Conservation (phyloP, 2,888 invertebrate species). For the Coelogynopora nodosa region DNA sequence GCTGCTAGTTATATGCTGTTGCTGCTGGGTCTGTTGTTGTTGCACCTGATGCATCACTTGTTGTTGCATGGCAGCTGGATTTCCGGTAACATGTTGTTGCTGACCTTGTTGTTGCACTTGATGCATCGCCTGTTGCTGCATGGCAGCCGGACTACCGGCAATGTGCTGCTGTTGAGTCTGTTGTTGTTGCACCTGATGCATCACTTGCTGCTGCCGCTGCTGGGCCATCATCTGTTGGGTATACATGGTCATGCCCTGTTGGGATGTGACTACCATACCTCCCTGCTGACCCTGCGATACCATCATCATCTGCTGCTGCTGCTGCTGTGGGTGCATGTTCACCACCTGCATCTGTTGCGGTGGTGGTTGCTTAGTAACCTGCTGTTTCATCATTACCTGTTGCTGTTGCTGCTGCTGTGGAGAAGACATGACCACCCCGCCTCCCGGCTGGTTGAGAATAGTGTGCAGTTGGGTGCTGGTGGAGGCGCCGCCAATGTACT, state of each 20-base stretch:
- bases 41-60: not conserved
- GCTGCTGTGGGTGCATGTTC: not conserved
- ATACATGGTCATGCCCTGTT: not conserved
- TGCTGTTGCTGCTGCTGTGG: not conserved
- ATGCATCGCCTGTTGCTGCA: not conserved
- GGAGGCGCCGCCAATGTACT: not conserved
- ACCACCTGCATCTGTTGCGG: not conserved
- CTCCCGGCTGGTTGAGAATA: not conserved
- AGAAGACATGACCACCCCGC: not conserved
- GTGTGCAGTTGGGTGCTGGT: not conserved
- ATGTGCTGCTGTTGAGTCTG: slow-evolving; percentile 11
- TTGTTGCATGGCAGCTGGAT: not conserved
- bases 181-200: not conserved
- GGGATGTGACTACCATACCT: not conserved
- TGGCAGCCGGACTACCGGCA: not conserved
- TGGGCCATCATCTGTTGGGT: not conserved
- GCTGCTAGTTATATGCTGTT: slow-evolving; percentile 3
- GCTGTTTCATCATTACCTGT: not conserved
- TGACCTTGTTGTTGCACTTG: not conserved
- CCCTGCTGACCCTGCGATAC: not conserved
- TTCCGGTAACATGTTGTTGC: not conserved
- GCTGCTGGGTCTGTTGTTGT: slow-evolving; percentile 29
- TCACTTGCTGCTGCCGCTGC: not conserved
- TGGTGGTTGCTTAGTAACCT: not conserved
- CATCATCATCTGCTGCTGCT: not conserved